Percentiles rank a stretch among this genome's conserved stretches.
These are phyloP conservation scores for Dimorphilus gyrociliatus DNA, from an alignment of 2,888 invertebrate species.

Conservation along the genomic window DNA sequence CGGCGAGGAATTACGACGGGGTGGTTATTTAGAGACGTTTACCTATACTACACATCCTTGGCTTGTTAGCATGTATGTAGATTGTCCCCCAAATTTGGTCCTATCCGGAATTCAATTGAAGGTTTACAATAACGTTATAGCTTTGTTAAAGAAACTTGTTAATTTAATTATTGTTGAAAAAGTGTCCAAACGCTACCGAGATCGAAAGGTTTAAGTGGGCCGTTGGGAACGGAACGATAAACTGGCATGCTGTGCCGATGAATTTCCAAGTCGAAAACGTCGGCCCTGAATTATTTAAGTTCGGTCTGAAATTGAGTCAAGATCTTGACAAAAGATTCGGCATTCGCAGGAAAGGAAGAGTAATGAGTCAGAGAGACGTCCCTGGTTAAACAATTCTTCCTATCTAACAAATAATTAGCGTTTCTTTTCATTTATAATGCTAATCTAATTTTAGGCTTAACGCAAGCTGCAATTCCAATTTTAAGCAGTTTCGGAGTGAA, in stretches of 20 bases:
- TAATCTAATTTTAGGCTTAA: constrained; percentile 20
- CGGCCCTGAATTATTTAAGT: constrained; percentile 16
- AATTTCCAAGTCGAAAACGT: constrained; percentile 30
- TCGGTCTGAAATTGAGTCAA: constrained; percentile 18
- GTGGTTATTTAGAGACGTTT: constrained; percentile 17
- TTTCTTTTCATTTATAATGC: no score
- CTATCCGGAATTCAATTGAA: constrained; percentile 18
- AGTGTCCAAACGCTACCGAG: constrained; percentile 21
- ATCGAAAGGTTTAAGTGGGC: constrained; percentile 13
- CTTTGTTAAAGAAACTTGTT: neutral
- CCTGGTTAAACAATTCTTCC: constrained; percentile 16
- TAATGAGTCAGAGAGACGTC: constrained; percentile 29
- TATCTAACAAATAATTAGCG: no score
- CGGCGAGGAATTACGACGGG: constrained; percentile 10
- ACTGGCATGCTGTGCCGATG: constrained; percentile 34
- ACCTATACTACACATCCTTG: constrained; percentile 32
- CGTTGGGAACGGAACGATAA: constrained; percentile 17
- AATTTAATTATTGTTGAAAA: neutral
- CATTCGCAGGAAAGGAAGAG: constrained; percentile 15
- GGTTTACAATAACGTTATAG: constrained; percentile 10
- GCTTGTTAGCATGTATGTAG: constrained; percentile 22
- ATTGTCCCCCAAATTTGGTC: constrained; percentile 22
- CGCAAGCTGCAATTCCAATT: constrained; percentile 19
- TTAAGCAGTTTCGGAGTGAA: constrained; percentile 14
- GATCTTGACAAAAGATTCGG: constrained; percentile 17